Evolutionary conservation across 2,888 invertebrate genomes (phyloP).

Genomic region (Sminthurides aquaticus): DNA sequence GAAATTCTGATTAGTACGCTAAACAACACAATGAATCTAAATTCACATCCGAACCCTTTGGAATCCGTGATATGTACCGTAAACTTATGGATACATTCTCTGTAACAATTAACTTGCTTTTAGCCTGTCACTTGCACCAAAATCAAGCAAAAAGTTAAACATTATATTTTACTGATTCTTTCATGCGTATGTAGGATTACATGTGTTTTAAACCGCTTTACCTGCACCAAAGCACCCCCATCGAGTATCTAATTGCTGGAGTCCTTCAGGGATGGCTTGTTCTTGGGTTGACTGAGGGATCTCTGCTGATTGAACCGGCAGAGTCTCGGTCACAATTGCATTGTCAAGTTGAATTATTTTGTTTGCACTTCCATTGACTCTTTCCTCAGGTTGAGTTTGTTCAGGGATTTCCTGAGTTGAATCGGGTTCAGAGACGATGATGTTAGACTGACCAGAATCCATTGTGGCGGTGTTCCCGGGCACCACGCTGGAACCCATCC

Average conservation of each 20-base stretch:
- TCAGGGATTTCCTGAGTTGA: neutral
- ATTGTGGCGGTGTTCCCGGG: neutral
- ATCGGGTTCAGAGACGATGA: neutral
- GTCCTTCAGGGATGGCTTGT: neutral
- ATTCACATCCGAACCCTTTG: too few species aligned
- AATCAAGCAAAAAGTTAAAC: too few species aligned
- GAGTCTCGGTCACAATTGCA: neutral
- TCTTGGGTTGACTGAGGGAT: neutral
- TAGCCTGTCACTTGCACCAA: too few species aligned
- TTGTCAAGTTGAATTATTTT: neutral
- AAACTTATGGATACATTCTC: too few species aligned
- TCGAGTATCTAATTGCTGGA: conserved; percentile 2
- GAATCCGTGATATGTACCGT: too few species aligned
- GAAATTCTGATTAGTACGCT: too few species aligned
- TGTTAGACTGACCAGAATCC: neutral
- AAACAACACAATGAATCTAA: too few species aligned
- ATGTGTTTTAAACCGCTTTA: too few species aligned
- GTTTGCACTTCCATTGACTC: neutral
- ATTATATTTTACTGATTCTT: too few species aligned
- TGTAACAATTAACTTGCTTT: too few species aligned
- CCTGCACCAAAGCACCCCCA: conserved; percentile 22
- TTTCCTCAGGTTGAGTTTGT: neutral
- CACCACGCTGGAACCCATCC: neutral
- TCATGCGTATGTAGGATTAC: too few species aligned
- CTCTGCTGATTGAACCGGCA: neutral